Conservation (phyloP, 2,797 vertebrate genomes). For the Microctenopoma lineatum region DNA sequence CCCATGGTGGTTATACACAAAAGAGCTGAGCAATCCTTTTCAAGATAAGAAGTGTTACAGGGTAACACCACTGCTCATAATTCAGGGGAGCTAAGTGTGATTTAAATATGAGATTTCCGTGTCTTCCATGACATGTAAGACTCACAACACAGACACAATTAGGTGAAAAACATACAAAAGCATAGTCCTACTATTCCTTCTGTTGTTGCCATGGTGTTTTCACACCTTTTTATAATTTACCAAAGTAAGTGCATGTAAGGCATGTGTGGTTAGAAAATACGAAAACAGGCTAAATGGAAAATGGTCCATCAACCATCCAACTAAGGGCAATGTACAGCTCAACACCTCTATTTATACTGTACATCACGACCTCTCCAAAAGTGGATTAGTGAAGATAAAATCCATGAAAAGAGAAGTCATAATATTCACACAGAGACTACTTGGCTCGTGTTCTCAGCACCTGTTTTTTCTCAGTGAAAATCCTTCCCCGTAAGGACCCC, state of each 20-base stretch:
- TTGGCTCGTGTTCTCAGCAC: conserved; percentile 75
- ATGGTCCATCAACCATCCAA: conserved; percentile 49
- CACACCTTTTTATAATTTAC: conserved; percentile 70
- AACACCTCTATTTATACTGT: conserved; percentile 72
- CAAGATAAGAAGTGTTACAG: conserved; percentile 32
- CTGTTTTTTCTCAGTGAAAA: conserved; percentile 73
- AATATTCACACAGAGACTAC: conserved; percentile 67
- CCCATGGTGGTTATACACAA: neutral
- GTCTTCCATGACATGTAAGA: conserved; percentile 42
- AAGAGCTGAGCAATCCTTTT: conserved; percentile 43
- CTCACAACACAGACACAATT: conserved; percentile 50
- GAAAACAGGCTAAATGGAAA: conserved; percentile 50
- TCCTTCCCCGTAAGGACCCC: conserved; percentile 67
- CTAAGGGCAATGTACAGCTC: conserved; percentile 52
- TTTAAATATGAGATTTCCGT: conserved; percentile 47
- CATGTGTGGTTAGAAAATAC: conserved; percentile 46
- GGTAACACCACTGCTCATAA: conserved; percentile 22
- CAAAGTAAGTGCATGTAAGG: conserved; percentile 47
- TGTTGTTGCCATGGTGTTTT: conserved; percentile 73
- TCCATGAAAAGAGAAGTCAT: conserved; percentile 74
- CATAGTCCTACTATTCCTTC: conserved; percentile 51
- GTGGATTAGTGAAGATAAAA: conserved; percentile 63
- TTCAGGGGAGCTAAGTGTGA: conserved; percentile 46
- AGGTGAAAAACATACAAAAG: conserved; percentile 53
- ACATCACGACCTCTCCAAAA: conserved; percentile 57